Percentiles rank a stretch among this genome's conserved stretches.
phyloP scores from a whole-genome alignment of 2,888 invertebrate genomes.

The Acrocyrtus sp. region DNA sequence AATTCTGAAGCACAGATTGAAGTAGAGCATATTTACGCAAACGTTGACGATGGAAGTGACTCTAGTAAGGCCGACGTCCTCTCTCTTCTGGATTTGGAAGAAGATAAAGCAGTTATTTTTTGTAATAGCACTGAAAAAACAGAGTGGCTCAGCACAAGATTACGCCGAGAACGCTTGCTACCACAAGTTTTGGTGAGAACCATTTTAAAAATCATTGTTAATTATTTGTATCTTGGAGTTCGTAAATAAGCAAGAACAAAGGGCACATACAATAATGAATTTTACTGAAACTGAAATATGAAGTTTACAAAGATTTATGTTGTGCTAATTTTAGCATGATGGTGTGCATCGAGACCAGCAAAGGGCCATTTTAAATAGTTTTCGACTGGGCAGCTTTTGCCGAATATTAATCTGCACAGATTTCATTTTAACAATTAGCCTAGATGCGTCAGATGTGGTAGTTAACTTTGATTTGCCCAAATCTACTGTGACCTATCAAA shows the following conservation, averaged over 20 bases:
- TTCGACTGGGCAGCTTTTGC: slow-evolving; percentile 24
- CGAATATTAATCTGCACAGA: slow-evolving; percentile 52
- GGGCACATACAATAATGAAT: too few species aligned
- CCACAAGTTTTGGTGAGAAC: slow-evolving; percentile 53
- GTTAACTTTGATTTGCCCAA: slow-evolving; percentile 54
- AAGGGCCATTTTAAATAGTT: slow-evolving; percentile 29
- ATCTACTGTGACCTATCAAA: slow-evolving; percentile 18
- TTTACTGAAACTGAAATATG: too few species aligned
- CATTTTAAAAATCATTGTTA: not conserved
- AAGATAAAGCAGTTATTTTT: slow-evolving; percentile 54
- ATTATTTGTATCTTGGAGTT: too few species aligned
- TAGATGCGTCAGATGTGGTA: slow-evolving; percentile 41
- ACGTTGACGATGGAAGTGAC: slow-evolving; percentile 37
- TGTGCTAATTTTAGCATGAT: slow-evolving; percentile 42
- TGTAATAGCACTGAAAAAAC: slow-evolving; percentile 43
- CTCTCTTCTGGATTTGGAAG: slow-evolving; percentile 47
- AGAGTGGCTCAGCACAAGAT: slow-evolving; percentile 47
- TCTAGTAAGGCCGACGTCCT: slow-evolving; percentile 39
- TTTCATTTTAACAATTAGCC: slow-evolving; percentile 38
- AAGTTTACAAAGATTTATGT: too few species aligned
- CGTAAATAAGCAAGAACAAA: too few species aligned
- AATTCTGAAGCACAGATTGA: not conserved
- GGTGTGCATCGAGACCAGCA: slow-evolving; percentile 23
- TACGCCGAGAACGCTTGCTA: slow-evolving; percentile 46
- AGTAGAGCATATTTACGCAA: slow-evolving; percentile 44